A percentile compares a stretch with the other conserved stretches of the same genome.
phyloP scores from a whole-genome alignment of 2,888 invertebrate species.

The Nebria brevicollis region DNA sequence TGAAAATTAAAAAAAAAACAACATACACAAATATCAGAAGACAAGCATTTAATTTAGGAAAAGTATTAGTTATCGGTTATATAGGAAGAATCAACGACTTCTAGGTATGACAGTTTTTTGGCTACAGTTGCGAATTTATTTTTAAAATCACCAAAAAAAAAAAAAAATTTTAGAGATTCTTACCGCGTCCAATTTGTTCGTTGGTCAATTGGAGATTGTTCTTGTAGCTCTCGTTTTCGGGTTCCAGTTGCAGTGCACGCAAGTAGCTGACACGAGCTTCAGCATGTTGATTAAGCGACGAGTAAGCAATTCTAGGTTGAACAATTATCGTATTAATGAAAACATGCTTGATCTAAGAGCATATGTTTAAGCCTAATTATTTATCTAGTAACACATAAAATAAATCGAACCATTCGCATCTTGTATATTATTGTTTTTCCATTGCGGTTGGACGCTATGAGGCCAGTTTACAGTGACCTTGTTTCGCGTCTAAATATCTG shows the following conservation, averaged over 20 bases:
- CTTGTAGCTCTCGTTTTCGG: constrained; percentile 89
- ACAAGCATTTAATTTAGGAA: not conserved
- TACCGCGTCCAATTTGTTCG: constrained; percentile 64
- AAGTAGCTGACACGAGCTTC: constrained; percentile 89
- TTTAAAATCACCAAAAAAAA: constrained; percentile 18
- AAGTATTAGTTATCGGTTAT: not conserved
- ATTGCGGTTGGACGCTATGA: too few relatives aligned
- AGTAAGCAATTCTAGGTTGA: constrained; percentile 75
- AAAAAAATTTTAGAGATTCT: constrained; percentile 12
- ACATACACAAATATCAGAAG: not conserved
- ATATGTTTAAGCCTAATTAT: not conserved
- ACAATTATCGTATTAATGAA: not conserved
- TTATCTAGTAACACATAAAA: too few relatives aligned
- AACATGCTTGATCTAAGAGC: not conserved
- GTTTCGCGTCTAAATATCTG: too few relatives aligned
- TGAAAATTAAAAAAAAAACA: not conserved
- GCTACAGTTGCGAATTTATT: not conserved
- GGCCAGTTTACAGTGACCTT: too few relatives aligned
- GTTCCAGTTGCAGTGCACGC: constrained; percentile 90
- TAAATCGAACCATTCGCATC: too few relatives aligned
- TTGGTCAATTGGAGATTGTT: constrained; percentile 88
- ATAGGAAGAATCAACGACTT: constrained; percentile 1
- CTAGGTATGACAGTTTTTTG: not conserved
- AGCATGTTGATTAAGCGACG: constrained; percentile 82
- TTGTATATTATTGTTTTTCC: too few relatives aligned